phyloP scores from a whole-genome alignment of 2,888 invertebrate genomes.

The Lasioglossum pauxillum region DNA sequence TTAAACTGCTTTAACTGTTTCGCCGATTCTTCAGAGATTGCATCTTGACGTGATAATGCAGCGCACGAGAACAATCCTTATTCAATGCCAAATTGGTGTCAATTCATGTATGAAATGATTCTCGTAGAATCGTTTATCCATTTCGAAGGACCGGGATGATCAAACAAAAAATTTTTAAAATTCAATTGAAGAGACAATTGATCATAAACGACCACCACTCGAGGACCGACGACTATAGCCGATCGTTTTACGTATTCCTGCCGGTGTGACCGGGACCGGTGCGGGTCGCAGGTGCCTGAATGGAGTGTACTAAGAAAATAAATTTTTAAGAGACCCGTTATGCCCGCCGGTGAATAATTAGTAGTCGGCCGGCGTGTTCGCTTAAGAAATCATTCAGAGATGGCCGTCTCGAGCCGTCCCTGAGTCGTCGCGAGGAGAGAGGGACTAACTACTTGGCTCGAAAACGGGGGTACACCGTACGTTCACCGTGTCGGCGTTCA shows the following conservation, averaged over 20 bases:
- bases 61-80: too few species aligned
- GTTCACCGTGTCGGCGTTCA: constrained; percentile 68
- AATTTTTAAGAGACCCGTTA: constrained; percentile 57
- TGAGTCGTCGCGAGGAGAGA: constrained; percentile 62
- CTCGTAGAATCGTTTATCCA: not conserved
- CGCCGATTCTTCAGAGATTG: not conserved
- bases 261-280: not conserved
- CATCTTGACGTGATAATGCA: not conserved
- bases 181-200: not conserved
- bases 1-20: not conserved
- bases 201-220: not conserved
- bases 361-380: constrained; percentile 49
- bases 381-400: constrained; percentile 48
- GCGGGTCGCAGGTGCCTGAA: constrained; percentile 3
- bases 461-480: constrained; percentile 72
- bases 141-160: not conserved
- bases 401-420: constrained; percentile 59
- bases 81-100: not conserved
- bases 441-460: constrained; percentile 67
- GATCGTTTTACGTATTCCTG: not conserved
- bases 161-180: not conserved
- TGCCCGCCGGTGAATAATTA: constrained; percentile 49
- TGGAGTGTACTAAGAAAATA: constrained; percentile 33
- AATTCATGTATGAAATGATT: not conserved
- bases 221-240: not conserved